Base-by-base conservation (phyloP, 2,888 invertebrate species). In the Amiota mariae region DNA sequence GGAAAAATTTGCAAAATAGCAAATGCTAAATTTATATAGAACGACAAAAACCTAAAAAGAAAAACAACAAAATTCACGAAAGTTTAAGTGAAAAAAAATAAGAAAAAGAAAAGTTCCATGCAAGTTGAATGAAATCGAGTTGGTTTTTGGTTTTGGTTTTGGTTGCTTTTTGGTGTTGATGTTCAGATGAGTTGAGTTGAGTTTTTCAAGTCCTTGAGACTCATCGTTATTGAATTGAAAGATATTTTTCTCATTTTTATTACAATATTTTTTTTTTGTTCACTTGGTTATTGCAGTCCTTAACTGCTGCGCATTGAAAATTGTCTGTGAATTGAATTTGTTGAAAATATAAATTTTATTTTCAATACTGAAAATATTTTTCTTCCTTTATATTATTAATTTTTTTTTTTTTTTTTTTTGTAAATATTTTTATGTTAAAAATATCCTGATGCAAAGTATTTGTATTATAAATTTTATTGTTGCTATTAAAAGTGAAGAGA, bases 321-420 rank as follows among this genome's bases (percentile, higher is more conserved):
- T 63, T 36, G 36, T 63, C 36, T 63, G 36, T 15, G 67, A 68
- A 68, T 68, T 24, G 67, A 68, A 68, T 68, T 68, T 51, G 67
- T 36, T 36, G 36, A 36, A 36, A 36, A 36, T 36, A 36, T 36
- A 36, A 36, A 36, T 36, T 36, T 36, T 36, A 36, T 36, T 36
- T 36, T 54, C 10, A 8, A n/a, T 54, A 54, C 10, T 3, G 54
- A n/a, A n/a, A 54, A 12, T 54, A n/a, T 12, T 54, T 10, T 51
- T 3, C n/a, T 4, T 51, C 1, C 2, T 2, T 51, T 51, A n/a
- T n/a, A n/a, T n/a, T n/a, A n/a, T n/a, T n/a, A n/a, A n/a, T n/a
- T n/a, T n/a, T n/a, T n/a, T n/a, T n/a, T n/a, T n/a, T n/a, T n/a
- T n/a, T 10, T 54, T 54, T 10, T 8, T 10, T 54, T 54, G 4